These are phyloP conservation scores for Anguilla rostrata DNA, from an alignment of 2,113 vertebrate species.

Conservation along the genomic window DNA sequence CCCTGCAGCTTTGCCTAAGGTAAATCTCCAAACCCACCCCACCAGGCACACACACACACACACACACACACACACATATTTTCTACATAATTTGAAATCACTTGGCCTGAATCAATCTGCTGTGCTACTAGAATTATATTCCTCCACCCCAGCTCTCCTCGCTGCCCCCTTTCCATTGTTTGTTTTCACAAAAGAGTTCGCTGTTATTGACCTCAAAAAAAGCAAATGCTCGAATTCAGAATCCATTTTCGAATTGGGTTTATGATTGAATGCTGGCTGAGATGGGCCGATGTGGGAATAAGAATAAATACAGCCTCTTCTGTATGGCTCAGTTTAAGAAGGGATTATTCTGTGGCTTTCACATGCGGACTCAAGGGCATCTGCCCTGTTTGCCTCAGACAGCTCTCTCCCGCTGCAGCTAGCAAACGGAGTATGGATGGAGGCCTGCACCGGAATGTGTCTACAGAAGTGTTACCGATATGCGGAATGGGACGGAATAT, in stretches of 20 bases:
- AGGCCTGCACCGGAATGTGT: neutral
- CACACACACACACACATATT: neutral
- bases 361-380: neutral
- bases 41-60: neutral
- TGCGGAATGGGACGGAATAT: neutral
- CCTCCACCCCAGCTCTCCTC: neutral
- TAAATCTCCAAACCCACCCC: neutral
- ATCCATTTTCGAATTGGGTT: conserved; percentile 8
- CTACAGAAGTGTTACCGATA: neutral
- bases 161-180: neutral
- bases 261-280: conserved; percentile 4
- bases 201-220: neutral
- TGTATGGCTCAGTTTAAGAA: conserved; percentile 17
- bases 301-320: neutral
- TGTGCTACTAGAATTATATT: neutral
- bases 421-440: neutral
- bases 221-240: neutral
- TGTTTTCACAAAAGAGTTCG: conserved; percentile 3
- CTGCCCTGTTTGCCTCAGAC: neutral
- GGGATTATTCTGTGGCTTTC: conserved; percentile 6
- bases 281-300: neutral
- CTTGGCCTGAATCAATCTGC: neutral
- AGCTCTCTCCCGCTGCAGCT: neutral
- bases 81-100: neutral
- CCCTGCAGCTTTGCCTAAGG: neutral